Evolutionary conservation across 2,797 vertebrate species (phyloP).

Genomic region (Protosalanx chinensis): DNA sequence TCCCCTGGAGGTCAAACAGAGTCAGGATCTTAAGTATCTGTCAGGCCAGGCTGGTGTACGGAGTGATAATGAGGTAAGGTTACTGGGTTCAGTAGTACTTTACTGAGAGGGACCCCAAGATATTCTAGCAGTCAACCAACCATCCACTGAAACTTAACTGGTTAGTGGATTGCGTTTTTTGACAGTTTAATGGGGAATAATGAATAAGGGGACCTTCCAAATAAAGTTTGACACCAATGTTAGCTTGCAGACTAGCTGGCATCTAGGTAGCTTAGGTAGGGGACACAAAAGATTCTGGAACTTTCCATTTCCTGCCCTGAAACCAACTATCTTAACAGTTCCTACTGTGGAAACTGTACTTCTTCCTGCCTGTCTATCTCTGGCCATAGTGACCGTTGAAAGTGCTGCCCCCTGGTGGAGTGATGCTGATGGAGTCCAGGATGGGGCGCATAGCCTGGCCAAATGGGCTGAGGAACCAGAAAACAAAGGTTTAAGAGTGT

Average conservation of each 20-base stretch:
- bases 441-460: constrained; percentile 89
- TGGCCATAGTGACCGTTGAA: constrained; percentile 82
- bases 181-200: neutral
- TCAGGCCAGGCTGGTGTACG: constrained; percentile 12
- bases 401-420: constrained; percentile 80
- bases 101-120: neutral
- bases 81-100: neutral
- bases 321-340: constrained; percentile 9
- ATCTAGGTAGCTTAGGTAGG: neutral
- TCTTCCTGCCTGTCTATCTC: constrained; percentile 69
- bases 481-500: neutral
- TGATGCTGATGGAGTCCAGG: constrained; percentile 84
- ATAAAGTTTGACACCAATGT: neutral
- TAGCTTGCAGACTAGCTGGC: constrained; percentile 5
- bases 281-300: constrained; percentile 6
- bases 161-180: neutral
- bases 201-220: neutral
- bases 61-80: constrained; percentile 16
- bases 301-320: constrained; percentile 16
- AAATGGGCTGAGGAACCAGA: constrained; percentile 77
- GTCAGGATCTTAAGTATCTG: neutral
- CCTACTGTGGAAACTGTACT: neutral
- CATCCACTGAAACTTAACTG: neutral
- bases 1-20: too few species aligned
- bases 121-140: neutral